A percentile compares a stretch with the other conserved stretches of the same genome.
Evolutionary conservation across 2,888 invertebrate species (phyloP).

Genomic region (Agrilus mali): DNA sequence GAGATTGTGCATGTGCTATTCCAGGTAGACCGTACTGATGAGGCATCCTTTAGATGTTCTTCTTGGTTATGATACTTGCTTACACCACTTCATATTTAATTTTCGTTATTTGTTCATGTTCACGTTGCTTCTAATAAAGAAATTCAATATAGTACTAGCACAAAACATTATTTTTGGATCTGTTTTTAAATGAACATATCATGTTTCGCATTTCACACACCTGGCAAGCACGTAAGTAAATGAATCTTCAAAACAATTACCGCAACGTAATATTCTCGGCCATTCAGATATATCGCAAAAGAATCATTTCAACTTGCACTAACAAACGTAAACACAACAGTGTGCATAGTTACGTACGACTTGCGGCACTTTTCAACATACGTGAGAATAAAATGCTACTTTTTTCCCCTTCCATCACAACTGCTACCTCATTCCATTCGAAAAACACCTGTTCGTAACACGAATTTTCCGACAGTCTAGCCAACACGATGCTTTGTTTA

Average conservation of each 20-base stretch:
- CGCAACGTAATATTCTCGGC: too few relatives aligned
- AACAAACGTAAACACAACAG: too few relatives aligned
- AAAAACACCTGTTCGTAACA: slow-evolving; percentile 66
- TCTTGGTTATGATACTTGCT: neutral
- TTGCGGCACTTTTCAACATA: slow-evolving; percentile 24
- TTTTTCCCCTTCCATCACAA: slow-evolving; percentile 26
- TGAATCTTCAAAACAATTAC: too few relatives aligned
- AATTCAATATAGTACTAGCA: too few relatives aligned
- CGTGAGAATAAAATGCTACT: slow-evolving; percentile 30
- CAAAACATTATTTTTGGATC: too few relatives aligned
- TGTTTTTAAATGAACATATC: neutral
- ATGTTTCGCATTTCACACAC: slow-evolving; percentile 8
- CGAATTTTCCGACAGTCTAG: slow-evolving; percentile 55
- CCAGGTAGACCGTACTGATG: slow-evolving; percentile 69
- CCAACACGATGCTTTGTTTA: slow-evolving; percentile 29
- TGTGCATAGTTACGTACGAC: too few relatives aligned
- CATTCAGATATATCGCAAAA: too few relatives aligned
- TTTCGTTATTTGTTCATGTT: slow-evolving; percentile 2
- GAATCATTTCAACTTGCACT: too few relatives aligned
- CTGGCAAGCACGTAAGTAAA: neutral
- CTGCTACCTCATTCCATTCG: slow-evolving; percentile 48
- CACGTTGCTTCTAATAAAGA: too few relatives aligned
- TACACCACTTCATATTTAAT: neutral
- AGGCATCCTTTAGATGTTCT: slow-evolving; percentile 42
- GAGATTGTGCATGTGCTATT: slow-evolving; percentile 64